These are phyloP conservation scores for Muricea muricata DNA, from an alignment of 92 coral and sea anemone genomes.

Conservation along the genomic window DNA sequence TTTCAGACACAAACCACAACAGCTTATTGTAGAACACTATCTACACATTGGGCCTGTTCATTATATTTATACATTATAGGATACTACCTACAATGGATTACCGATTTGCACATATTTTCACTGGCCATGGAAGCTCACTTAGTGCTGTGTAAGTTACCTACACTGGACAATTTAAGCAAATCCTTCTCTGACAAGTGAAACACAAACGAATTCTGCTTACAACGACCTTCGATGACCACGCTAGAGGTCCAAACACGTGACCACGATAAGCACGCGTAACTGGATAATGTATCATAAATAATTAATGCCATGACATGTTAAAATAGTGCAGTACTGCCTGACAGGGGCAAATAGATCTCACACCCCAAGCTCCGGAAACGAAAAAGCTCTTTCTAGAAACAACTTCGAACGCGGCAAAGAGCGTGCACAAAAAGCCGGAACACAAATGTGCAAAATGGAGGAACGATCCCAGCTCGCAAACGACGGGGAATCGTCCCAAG, in stretches of 20 bases:
- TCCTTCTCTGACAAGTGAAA: not conserved
- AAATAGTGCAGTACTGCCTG: not conserved
- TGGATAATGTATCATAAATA: not conserved
- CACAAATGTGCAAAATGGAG: slow-evolving; percentile 26
- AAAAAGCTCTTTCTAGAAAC: not conserved
- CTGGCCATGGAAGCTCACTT: too few relatives aligned
- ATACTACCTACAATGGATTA: too few relatives aligned
- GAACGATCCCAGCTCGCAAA: too few relatives aligned
- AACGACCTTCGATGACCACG: not conserved
- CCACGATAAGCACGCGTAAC: not conserved
- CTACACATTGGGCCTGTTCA: too few relatives aligned
- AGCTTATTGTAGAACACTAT: too few relatives aligned
- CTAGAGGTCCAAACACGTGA: not conserved
- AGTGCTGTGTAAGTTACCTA: too few relatives aligned
- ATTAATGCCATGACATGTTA: not conserved
- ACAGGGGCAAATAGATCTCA: not conserved
- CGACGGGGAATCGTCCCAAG: not conserved
- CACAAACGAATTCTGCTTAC: not conserved
- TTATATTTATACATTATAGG: too few relatives aligned
- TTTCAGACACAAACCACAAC: too few relatives aligned
- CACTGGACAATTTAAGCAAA: too few relatives aligned
- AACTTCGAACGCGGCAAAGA: not conserved
- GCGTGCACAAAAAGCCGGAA: not conserved
- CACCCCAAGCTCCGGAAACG: not conserved
- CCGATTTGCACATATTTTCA: too few relatives aligned